phyloP scores from a whole-genome alignment of 2,888 invertebrate genomes.

The Hypsopygia costalis region DNA sequence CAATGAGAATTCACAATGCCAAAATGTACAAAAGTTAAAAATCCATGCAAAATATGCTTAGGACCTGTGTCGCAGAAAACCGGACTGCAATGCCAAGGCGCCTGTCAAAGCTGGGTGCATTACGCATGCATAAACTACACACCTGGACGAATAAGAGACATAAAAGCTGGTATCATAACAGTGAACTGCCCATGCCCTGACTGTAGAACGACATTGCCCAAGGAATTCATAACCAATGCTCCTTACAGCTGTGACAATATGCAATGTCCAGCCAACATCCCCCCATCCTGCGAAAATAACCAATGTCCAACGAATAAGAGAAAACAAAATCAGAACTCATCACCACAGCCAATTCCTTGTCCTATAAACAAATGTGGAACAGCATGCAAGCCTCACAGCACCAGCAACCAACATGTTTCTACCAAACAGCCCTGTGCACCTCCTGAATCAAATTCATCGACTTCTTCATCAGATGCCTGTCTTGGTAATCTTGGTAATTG shows the following conservation, averaged over 20 bases:
- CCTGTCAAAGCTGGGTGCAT: constrained; percentile 59
- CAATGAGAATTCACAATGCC: constrained; percentile 36
- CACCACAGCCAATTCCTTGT: constrained; percentile 15
- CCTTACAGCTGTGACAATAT: constrained; percentile 45
- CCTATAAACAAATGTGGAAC: constrained; percentile 33
- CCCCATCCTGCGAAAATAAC: constrained; percentile 34
- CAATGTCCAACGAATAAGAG: neutral
- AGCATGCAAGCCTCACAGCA: constrained; percentile 33
- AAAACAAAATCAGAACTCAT: neutral
- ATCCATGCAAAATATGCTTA: constrained; percentile 64
- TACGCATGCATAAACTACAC: constrained; percentile 59
- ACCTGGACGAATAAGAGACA: constrained; percentile 57
- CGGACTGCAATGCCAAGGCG: constrained; percentile 59
- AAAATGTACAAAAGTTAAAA: constrained; percentile 47
- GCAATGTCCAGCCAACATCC: constrained; percentile 46
- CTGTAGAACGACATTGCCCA: constrained; percentile 42
- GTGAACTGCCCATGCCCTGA: constrained; percentile 67
- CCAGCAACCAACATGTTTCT: constrained; percentile 14
- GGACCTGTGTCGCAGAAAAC: constrained; percentile 42
- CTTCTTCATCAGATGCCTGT: too few species aligned
- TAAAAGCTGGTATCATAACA: constrained; percentile 51
- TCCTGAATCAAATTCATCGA: too few species aligned
- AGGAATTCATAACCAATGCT: constrained; percentile 39
- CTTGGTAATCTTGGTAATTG: constrained; percentile 11
- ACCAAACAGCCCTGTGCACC: neutral